Conservation (phyloP, 2,888 invertebrate species). For the Physocephala rufipes region DNA sequence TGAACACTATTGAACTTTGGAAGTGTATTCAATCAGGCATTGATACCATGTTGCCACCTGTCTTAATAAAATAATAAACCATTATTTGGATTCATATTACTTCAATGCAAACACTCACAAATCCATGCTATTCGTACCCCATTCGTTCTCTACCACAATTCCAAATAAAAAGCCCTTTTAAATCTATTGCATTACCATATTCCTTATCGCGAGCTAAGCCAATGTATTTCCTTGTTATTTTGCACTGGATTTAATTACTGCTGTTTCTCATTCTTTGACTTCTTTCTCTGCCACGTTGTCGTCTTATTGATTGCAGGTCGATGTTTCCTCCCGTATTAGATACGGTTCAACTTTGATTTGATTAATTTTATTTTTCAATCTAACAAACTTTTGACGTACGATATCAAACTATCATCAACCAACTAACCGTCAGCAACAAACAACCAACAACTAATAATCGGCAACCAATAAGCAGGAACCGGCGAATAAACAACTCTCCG, state of each 20-base stretch:
- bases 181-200: too few relatives aligned
- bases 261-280: neutral
- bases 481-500: neutral
- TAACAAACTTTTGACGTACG: neutral
- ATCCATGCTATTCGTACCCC: too few relatives aligned
- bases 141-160: too few relatives aligned
- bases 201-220: neutral
- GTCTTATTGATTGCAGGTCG: neutral
- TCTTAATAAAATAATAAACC: neutral
- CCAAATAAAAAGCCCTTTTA: too few relatives aligned
- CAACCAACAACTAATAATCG: too few relatives aligned
- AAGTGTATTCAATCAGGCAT: too few relatives aligned
- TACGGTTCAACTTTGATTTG: neutral
- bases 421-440: too few relatives aligned
- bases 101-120: too few relatives aligned
- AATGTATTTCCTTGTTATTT: neutral
- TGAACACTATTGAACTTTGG: too few relatives aligned
- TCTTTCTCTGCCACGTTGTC: neutral
- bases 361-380: conserved; percentile 9
- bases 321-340: neutral
- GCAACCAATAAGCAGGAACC: too few relatives aligned
- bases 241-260: neutral
- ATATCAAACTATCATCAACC: too few relatives aligned
- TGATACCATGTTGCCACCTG: neutral
- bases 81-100: too few relatives aligned